These are phyloP conservation scores for Acrobasis repandana DNA, from an alignment of 2,888 invertebrate genomes.

Conservation along the genomic window DNA sequence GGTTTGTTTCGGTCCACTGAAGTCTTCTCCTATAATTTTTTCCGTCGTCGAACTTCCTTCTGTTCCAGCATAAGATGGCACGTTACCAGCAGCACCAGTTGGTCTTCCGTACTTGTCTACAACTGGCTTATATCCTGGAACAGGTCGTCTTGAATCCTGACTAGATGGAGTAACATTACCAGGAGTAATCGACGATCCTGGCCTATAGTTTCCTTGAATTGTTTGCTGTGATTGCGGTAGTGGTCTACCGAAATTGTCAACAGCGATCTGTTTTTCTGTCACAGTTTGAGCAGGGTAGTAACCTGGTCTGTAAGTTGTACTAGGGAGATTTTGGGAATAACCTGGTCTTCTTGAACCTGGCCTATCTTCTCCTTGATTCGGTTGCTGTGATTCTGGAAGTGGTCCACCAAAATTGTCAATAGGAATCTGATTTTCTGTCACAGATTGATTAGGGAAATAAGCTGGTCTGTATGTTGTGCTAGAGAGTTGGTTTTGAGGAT, in stretches of 20 bases:
- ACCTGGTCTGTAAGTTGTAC: constrained; percentile 3
- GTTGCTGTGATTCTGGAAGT: not conserved
- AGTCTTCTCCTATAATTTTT: constrained; percentile 57
- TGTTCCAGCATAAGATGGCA: not conserved
- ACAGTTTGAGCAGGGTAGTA: not conserved
- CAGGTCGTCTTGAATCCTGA: not conserved
- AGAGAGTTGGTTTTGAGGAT: constrained; percentile 28
- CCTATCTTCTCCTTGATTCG: not conserved
- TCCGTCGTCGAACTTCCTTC: constrained; percentile 30
- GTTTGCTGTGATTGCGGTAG: constrained; percentile 21
- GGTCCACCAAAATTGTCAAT: constrained; percentile 18
- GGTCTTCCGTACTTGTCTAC: constrained; percentile 2
- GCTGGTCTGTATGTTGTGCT: constrained; percentile 39
- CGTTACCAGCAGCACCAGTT: not conserved
- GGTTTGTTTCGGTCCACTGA: constrained; percentile 61
- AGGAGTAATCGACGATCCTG: not conserved
- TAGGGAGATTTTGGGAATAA: constrained; percentile 15
- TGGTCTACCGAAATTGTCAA: constrained; percentile 30
- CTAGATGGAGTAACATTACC: constrained; percentile 3
- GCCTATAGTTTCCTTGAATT: constrained; percentile 14
- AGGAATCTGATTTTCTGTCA: constrained; percentile 16
- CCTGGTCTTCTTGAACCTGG: constrained; percentile 18
- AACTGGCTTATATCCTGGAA: not conserved
- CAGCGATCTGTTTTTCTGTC: constrained; percentile 5
- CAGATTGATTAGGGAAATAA: constrained; percentile 30